phyloP scores from a whole-genome alignment of 2,888 invertebrate genomes.

The Nomada ruficornis region DNA sequence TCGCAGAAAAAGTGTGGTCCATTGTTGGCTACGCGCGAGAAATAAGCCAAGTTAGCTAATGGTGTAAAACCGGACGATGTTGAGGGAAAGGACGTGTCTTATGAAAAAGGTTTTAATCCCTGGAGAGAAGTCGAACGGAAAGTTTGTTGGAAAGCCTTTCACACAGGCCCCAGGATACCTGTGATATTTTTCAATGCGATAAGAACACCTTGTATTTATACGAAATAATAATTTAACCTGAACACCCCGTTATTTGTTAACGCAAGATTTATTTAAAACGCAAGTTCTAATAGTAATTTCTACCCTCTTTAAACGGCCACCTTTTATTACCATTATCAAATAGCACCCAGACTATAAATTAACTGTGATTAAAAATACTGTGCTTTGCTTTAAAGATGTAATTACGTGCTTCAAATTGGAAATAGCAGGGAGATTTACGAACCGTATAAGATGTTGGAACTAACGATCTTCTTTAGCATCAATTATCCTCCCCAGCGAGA shows the following conservation, averaged over 20 bases:
- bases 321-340: no score
- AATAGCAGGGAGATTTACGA: conserved; percentile 17
- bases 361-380: no score
- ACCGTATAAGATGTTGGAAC: conserved; percentile 7
- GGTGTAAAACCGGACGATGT: conserved; percentile 64
- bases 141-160: conserved; percentile 49
- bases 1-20: conserved; percentile 42
- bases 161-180: background rate
- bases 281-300: no score
- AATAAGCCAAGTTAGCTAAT: conserved; percentile 59
- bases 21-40: conserved; percentile 51
- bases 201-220: no score
- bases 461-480: conserved; percentile 1
- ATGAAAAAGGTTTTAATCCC: conserved; percentile 61
- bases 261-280: no score
- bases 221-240: no score
- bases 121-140: conserved; percentile 28
- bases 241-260: no score
- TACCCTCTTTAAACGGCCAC: no score
- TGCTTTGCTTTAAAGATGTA: no score
- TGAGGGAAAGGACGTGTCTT: background rate
- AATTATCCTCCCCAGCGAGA: background rate
- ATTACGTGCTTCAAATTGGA: background rate
- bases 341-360: no score
- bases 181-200: background rate